Evolutionary conservation across 2,797 vertebrate species (phyloP).

Genomic region (Apogon talboti): DNA sequence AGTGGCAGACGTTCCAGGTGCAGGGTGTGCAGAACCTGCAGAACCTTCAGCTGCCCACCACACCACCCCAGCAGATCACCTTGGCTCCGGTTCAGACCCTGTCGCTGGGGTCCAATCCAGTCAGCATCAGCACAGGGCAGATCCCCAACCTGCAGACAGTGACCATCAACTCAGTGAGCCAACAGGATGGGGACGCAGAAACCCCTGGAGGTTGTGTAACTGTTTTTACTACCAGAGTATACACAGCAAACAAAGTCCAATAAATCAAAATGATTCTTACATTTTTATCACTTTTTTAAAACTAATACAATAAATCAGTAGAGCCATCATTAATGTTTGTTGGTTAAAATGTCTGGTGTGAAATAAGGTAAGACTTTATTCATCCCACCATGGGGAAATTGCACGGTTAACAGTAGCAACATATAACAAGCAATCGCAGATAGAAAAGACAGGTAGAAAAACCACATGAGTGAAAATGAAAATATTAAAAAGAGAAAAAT

Average conservation of each 20-base stretch:
- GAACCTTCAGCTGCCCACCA: constrained; percentile 97
- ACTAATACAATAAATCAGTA: too few species aligned
- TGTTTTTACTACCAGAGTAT: constrained; percentile 16
- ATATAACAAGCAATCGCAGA: too few species aligned
- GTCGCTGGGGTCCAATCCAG: constrained; percentile 91
- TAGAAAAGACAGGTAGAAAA: too few species aligned
- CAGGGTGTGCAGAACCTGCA: constrained; percentile 99
- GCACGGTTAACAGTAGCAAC: too few species aligned
- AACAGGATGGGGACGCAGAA: constrained; percentile 90
- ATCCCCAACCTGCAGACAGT: constrained; percentile 99
- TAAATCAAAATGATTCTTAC: not conserved
- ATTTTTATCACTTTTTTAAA: not conserved
- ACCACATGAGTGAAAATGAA: too few species aligned
- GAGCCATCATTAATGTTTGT: not conserved
- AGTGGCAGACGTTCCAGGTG: constrained; percentile 99
- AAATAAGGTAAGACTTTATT: too few species aligned
- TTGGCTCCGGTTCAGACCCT: constrained; percentile 97
- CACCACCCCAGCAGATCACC: constrained; percentile 96
- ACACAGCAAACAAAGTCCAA: not conserved
- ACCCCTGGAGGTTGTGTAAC: constrained; percentile 88
- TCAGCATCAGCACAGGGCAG: constrained; percentile 92
- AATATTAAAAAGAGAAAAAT: too few species aligned
- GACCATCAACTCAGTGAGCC: constrained; percentile 94
- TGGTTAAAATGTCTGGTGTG: constrained; percentile 9
- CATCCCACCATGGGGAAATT: too few species aligned